phyloP scores from a whole-genome alignment of 2,888 invertebrate species.

The Trisateles emortualis region DNA sequence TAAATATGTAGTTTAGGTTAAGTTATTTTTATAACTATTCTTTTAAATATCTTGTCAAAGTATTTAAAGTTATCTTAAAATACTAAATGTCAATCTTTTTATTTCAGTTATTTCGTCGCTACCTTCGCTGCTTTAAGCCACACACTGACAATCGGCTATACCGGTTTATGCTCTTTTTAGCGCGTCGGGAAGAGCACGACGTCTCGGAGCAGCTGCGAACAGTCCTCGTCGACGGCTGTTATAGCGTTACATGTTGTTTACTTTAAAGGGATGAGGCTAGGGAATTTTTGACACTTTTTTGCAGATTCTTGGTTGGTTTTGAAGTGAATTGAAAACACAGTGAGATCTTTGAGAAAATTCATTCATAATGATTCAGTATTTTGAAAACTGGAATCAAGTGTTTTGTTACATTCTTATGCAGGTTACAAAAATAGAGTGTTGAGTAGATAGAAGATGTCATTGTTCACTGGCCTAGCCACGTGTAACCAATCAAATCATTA shows the following conservation, averaged over 20 bases:
- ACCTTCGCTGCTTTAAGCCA: constrained; percentile 32
- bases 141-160: constrained; percentile 67
- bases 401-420: no score
- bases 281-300: constrained; percentile 5
- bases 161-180: constrained; percentile 82
- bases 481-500: no score
- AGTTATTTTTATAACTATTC: no score
- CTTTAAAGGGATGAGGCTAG: constrained; percentile 20
- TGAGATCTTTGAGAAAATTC: neutral
- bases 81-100: no score
- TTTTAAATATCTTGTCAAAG: no score
- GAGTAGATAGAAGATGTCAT: no score
- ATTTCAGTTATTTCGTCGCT: no score
- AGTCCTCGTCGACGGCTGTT: constrained; percentile 43
- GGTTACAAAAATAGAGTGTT: no score
- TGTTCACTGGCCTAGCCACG: no score
- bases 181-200: constrained; percentile 74
- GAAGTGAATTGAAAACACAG: neutral
- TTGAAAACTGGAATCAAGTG: no score
- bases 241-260: constrained; percentile 31
- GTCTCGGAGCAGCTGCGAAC: constrained; percentile 59
- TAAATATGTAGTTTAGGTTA: no score
- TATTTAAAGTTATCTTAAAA: no score
- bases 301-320: neutral
- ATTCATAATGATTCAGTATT: neutral